Percentiles rank a stretch among this genome's conserved stretches.
phyloP scores from a whole-genome alignment of 2,888 invertebrate genomes.

The Alitta virens region DNA sequence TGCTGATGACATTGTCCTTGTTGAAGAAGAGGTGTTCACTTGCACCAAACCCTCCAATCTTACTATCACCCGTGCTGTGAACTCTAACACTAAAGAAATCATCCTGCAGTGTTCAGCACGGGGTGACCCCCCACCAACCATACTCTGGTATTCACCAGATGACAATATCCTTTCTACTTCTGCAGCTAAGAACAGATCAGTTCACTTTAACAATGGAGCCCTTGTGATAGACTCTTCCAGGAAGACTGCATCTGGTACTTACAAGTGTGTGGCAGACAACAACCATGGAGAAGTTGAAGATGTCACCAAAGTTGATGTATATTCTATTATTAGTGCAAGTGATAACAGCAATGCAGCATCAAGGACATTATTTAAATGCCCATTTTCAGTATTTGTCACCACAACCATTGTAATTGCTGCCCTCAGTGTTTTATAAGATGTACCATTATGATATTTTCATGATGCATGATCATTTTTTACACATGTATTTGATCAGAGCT shows the following conservation, averaged over 20 bases:
- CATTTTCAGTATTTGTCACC: too few species aligned
- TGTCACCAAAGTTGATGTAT: conserved; percentile 10
- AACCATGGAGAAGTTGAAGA: conserved; percentile 19
- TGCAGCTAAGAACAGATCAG: conserved; percentile 8
- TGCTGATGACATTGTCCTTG: conserved; percentile 1
- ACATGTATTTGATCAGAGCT: too few species aligned
- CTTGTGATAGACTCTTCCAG: conserved; percentile 8
- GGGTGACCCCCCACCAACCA: conserved; percentile 24
- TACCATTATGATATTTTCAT: too few species aligned
- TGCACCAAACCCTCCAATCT: conserved; percentile 18
- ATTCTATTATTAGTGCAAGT: background rate
- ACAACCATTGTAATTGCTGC: too few species aligned
- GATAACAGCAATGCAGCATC: too few species aligned
- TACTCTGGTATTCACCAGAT: conserved; percentile 18
- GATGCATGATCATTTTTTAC: too few species aligned
- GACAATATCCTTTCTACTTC: conserved; percentile 3
- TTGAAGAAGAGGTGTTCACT: conserved; percentile 15
- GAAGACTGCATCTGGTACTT: conserved; percentile 11
- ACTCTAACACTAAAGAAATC: background rate
- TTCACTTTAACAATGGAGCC: background rate
- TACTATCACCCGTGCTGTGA: conserved; percentile 3
- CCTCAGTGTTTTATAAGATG: too few species aligned
- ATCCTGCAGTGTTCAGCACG: conserved; percentile 15
- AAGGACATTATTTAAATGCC: too few species aligned
- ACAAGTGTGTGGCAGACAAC: conserved; percentile 21